phyloP scores from a whole-genome alignment of 2,888 invertebrate genomes.

The Argyresthia goedartella region DNA sequence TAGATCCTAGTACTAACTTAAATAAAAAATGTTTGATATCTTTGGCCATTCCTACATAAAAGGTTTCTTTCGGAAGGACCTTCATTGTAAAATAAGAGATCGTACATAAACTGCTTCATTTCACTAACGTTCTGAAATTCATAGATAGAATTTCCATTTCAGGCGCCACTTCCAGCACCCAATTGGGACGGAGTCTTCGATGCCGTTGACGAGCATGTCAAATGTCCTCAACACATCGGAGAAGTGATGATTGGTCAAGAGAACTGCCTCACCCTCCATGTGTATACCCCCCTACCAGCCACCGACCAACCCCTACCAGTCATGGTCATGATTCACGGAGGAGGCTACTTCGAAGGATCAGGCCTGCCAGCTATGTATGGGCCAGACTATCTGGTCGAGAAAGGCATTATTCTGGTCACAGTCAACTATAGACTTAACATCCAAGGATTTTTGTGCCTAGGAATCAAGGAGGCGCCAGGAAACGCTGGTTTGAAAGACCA shows the following conservation, averaged over 20 bases:
- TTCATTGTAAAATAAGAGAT: too few relatives aligned
- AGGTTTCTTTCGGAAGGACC: too few relatives aligned
- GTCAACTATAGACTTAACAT: slow-evolving; percentile 51
- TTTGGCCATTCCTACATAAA: too few relatives aligned
- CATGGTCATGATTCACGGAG: slow-evolving; percentile 55
- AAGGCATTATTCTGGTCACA: slow-evolving; percentile 44
- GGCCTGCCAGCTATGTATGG: slow-evolving; percentile 33
- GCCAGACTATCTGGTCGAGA: slow-evolving; percentile 37
- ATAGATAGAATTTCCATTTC: slow-evolving; percentile 12
- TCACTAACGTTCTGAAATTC: too few relatives aligned
- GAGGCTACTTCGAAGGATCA: slow-evolving; percentile 45
- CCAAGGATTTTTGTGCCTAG: slow-evolving; percentile 42
- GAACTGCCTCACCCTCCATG: slow-evolving; percentile 42
- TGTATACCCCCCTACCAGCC: slow-evolving; percentile 34
- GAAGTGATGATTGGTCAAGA: slow-evolving; percentile 25
- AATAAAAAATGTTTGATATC: too few relatives aligned
- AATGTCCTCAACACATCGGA: slow-evolving; percentile 31
- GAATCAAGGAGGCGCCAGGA: slow-evolving; percentile 47
- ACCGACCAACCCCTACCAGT: slow-evolving; percentile 29
- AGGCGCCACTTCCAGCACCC: slow-evolving; percentile 47
- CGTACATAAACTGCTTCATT: too few relatives aligned
- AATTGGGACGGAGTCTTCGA: slow-evolving; percentile 40
- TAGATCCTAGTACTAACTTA: too few relatives aligned
- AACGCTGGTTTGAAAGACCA: slow-evolving; percentile 52
- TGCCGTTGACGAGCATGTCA: slow-evolving; percentile 36